Percentiles rank a stretch among this genome's conserved stretches.
These are phyloP conservation scores for Setipinna tenuifilis DNA, from an alignment of 2,797 vertebrate species.

Conservation along the genomic window DNA sequence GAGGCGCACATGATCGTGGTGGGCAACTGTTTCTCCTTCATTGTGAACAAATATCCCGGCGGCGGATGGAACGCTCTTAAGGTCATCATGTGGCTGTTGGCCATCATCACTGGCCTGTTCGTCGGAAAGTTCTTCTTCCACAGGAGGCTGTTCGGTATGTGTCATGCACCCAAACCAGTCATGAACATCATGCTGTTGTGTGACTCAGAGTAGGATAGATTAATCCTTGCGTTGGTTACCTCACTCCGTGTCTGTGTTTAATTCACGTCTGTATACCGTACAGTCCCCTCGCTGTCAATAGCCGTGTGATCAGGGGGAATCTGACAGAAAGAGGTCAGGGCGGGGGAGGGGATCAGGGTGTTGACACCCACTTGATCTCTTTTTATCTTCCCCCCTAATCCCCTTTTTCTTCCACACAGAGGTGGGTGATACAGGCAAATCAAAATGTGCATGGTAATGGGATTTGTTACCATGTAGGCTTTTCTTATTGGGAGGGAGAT, in stretches of 20 bases:
- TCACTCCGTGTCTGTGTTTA: not conserved
- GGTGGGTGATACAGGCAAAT: not conserved
- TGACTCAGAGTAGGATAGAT: not conserved
- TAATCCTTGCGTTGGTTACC: not conserved
- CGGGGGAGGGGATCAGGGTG: not conserved
- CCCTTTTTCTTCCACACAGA: not conserved
- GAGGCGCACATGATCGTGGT: constrained; percentile 95
- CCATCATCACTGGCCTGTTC: constrained; percentile 87
- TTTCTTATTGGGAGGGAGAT: no score
- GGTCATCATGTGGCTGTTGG: constrained; percentile 90
- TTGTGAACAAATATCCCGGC: constrained; percentile 94
- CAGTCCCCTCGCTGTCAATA: not conserved
- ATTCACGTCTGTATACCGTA: not conserved
- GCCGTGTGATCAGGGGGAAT: constrained; percentile 5
- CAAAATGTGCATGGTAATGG: not conserved
- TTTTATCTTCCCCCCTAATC: not conserved
- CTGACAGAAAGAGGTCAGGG: constrained; percentile 15
- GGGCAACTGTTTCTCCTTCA: constrained; percentile 98
- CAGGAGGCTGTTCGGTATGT: constrained; percentile 86
- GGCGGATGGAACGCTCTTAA: constrained; percentile 91
- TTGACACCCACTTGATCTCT: not conserved
- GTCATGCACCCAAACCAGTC: not conserved
- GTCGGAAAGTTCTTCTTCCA: constrained; percentile 97
- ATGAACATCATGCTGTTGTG: not conserved
- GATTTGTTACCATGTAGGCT: not conserved